A percentile compares a stretch with the other conserved stretches of the same genome.
Conservation (phyloP, 1,140 invertebrate genomes). For the Drosophila parvula region DNA sequence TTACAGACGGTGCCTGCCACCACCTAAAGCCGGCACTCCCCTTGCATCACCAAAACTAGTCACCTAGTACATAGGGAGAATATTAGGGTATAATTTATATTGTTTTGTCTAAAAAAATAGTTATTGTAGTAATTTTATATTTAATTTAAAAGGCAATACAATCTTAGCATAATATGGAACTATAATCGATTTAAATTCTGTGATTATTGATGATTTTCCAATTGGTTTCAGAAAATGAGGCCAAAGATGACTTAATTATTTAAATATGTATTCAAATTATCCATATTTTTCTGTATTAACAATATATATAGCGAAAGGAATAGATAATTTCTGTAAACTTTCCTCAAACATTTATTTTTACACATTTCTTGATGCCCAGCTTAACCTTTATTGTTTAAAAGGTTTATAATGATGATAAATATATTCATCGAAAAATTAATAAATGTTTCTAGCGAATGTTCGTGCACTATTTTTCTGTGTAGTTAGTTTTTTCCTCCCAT, state of each 20-base stretch:
- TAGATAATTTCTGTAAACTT: no score
- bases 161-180: not conserved
- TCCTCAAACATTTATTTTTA: no score
- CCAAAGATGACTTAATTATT: no score
- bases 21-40: not conserved
- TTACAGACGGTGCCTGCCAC: constrained; percentile 35
- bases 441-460: no score
- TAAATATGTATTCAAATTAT: no score
- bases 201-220: no score
- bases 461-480: not conserved
- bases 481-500: not conserved
- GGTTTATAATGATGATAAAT: no score
- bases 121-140: not conserved
- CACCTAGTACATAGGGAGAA: not conserved
- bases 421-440: no score
- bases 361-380: not conserved
- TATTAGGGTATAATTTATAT: not conserved
- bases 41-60: not conserved
- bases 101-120: not conserved
- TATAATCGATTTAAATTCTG: not conserved
- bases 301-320: no score
- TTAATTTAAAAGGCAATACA: not conserved
- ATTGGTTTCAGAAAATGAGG: no score
- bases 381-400: no score
- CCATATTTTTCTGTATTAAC: no score